phyloP scores from a whole-genome alignment of 2,888 invertebrate genomes.

The Drosophila lacicola region DNA sequence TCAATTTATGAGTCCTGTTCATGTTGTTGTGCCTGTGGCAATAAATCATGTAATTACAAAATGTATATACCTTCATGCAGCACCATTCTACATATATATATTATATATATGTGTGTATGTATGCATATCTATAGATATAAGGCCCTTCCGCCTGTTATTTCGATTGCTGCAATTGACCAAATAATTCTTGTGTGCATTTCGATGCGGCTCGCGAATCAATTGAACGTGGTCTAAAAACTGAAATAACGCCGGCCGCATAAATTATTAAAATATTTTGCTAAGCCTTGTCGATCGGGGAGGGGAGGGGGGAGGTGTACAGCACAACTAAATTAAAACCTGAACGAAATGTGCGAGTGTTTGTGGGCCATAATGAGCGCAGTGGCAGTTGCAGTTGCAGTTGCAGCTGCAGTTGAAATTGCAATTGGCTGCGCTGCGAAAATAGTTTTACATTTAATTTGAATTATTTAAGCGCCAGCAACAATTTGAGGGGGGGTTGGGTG shows the following conservation, averaged over 20 bases:
- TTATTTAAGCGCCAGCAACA: constrained; percentile 56
- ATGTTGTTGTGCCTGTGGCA: constrained; percentile 25
- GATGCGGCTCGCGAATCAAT: constrained; percentile 40
- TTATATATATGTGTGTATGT: not conserved
- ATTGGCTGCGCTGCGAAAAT: constrained; percentile 7
- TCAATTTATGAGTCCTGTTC: constrained; percentile 41
- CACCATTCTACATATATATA: too few relatives aligned
- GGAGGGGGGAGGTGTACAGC: not conserved
- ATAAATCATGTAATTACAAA: constrained; percentile 58
- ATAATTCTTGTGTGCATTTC: constrained; percentile 56
- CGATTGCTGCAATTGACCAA: constrained; percentile 32
- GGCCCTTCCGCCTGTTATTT: constrained; percentile 9
- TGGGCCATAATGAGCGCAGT: constrained; percentile 27
- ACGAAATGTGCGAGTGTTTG: constrained; percentile 27
- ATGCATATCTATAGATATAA: constrained; percentile 2
- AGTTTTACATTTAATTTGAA: constrained; percentile 56
- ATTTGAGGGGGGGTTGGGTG: not conserved
- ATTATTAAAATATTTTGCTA: constrained; percentile 57
- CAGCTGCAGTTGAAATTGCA: not conserved
- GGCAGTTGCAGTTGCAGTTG: constrained; percentile 3
- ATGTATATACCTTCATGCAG: too few relatives aligned
- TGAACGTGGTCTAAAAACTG: constrained; percentile 44
- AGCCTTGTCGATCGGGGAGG: not conserved
- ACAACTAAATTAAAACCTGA: constrained; percentile 53
- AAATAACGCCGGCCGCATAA: constrained; percentile 50